phyloP scores from a whole-genome alignment of 2,888 invertebrate species.

The Drosophila bunnanda region DNA sequence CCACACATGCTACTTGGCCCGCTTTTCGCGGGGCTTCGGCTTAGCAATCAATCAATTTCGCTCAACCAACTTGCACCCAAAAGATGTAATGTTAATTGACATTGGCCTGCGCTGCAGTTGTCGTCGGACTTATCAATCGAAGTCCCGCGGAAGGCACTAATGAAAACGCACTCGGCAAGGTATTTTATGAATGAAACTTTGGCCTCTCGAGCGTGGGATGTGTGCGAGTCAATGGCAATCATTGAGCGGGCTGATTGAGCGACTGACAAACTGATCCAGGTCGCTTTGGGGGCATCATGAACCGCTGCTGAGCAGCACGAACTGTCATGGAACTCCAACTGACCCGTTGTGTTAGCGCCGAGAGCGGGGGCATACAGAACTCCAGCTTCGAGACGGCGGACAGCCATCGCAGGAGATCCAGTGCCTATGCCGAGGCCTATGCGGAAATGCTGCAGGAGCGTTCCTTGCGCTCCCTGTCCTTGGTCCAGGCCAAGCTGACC shows the following conservation, averaged over 20 bases:
- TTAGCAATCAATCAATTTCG: conserved; percentile 43
- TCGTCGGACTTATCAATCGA: conserved; percentile 36
- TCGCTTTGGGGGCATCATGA: conserved; percentile 44
- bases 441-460: conserved; percentile 64
- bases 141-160: conserved; percentile 7
- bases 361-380: conserved; percentile 63
- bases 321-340: conserved; percentile 59
- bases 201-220: too few relatives aligned
- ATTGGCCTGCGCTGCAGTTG: conserved; percentile 23
- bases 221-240: too few relatives aligned
- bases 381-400: conserved; percentile 46
- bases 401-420: conserved; percentile 52
- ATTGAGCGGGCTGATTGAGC: conserved; percentile 34
- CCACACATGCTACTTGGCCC: too few relatives aligned
- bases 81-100: conserved; percentile 44
- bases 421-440: conserved; percentile 58
- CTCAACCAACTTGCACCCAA: conserved; percentile 37
- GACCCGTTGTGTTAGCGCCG: conserved; percentile 71
- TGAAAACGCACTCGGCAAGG: conserved; percentile 44
- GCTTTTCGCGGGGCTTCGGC: conserved; percentile 21
- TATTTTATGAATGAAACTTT: conserved; percentile 44
- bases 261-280: conserved; percentile 24
- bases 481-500: conserved; percentile 79
- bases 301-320: neutral
- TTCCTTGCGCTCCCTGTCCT: conserved; percentile 63